Percentiles rank a stretch among this genome's conserved stretches.
These are phyloP conservation scores for Mustela nigripes DNA, from an alignment of 2,113 vertebrate genomes.

Conservation along the genomic window DNA sequence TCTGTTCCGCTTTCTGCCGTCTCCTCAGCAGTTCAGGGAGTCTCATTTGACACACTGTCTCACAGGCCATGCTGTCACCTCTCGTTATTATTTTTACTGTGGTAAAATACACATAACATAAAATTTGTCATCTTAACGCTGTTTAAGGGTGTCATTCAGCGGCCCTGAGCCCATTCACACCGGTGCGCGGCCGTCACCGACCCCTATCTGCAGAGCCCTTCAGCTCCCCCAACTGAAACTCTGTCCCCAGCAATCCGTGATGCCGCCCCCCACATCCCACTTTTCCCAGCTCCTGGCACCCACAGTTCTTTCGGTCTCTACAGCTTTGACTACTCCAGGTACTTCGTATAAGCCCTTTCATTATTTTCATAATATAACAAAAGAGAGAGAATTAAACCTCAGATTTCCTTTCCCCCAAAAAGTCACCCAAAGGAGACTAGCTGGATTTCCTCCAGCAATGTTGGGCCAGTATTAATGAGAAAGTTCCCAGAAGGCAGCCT, in stretches of 20 bases:
- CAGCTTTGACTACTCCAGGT: not conserved
- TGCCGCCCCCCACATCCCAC: fast-evolving
- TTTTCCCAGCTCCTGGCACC: not conserved
- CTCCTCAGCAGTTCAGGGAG: fast-evolving
- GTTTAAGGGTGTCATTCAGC: too few species aligned
- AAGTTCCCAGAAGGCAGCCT: not conserved
- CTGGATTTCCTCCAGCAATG: not conserved
- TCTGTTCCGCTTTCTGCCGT: fast-evolving
- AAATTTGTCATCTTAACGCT: not conserved
- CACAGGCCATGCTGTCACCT: fast-evolving
- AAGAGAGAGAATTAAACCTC: not conserved
- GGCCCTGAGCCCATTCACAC: not conserved
- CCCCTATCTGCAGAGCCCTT: not conserved
- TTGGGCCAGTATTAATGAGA: not conserved
- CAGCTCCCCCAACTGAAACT: not conserved
- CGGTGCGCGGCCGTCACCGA: fast-evolving
- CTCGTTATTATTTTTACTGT: not conserved
- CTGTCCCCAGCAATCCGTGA: not conserved
- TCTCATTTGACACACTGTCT: not conserved
- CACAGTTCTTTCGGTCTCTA: fast-evolving
- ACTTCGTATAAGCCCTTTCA: not conserved
- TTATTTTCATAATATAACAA: not conserved
- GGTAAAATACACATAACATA: too few species aligned
- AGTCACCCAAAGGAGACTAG: not conserved
- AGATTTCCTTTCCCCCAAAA: not conserved